These are phyloP conservation scores for Oncorhynchus mykiss DNA, from an alignment of 2,113 vertebrate genomes.

Conservation along the genomic window DNA sequence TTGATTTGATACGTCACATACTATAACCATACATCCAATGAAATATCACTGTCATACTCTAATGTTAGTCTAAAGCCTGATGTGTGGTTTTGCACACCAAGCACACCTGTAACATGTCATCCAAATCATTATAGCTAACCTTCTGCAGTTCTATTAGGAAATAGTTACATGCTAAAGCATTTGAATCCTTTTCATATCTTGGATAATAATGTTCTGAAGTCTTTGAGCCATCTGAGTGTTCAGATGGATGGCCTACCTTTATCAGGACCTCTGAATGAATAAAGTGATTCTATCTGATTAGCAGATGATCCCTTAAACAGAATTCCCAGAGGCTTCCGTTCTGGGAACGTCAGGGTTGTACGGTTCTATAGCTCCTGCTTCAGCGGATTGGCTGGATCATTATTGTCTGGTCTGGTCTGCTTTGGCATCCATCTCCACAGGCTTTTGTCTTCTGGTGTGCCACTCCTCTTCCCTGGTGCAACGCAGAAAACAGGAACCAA, in stretches of 20 bases:
- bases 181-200: neutral
- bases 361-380: conserved; percentile 8
- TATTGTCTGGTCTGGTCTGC: conserved; percentile 11
- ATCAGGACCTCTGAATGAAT: neutral
- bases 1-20: neutral
- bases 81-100: conserved; percentile 4
- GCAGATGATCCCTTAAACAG: neutral
- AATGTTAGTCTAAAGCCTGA: too few species aligned
- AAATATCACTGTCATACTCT: conserved; percentile 2
- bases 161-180: neutral
- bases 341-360: neutral
- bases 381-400: conserved; percentile 17
- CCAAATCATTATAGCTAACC: conserved; percentile 2
- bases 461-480: conserved; percentile 4
- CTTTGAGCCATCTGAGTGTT: neutral
- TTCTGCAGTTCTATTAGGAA: conserved; percentile 9
- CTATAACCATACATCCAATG: neutral
- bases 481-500: conserved; percentile 23
- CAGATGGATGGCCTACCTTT: neutral
- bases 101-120: neutral
- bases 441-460: conserved; percentile 27
- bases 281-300: neutral
- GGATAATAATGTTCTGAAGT: neutral
- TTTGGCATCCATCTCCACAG: conserved; percentile 5
- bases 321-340: too few species aligned